phyloP scores from a whole-genome alignment of 2,113 vertebrate species.

The Pollimyrus isidori region DNA sequence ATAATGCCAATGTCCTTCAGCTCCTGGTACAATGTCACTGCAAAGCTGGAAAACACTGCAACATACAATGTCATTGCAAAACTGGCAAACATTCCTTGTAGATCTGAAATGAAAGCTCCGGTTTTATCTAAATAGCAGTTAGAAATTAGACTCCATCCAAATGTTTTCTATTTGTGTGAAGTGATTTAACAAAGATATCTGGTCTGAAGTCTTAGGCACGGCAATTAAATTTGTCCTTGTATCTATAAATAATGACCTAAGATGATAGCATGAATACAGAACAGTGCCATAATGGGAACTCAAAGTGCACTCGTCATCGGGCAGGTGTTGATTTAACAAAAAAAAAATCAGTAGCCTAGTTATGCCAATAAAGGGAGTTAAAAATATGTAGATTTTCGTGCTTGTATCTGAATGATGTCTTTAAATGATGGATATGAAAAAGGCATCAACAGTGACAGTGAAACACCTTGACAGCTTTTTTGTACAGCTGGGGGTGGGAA shows the following conservation, averaged over 20 bases:
- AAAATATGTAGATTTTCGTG: neutral
- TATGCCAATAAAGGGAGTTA: neutral
- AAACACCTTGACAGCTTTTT: neutral
- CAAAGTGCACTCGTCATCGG: neutral
- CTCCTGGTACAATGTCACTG: neutral
- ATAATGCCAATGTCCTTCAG: neutral
- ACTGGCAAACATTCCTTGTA: neutral
- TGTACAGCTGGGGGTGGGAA: neutral
- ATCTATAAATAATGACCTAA: neutral
- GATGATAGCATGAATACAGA: neutral
- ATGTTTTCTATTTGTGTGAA: neutral
- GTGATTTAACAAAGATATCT: slow-evolving; percentile 1
- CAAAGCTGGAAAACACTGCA: neutral
- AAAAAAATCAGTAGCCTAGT: neutral
- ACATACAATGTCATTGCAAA: neutral
- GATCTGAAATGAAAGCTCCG: neutral
- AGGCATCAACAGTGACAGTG: neutral
- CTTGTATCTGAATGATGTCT: neutral
- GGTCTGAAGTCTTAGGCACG: neutral
- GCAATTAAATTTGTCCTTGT: slow-evolving; percentile 2
- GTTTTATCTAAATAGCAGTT: neutral
- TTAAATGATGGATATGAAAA: neutral
- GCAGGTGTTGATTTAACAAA: neutral
- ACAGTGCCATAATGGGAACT: neutral
- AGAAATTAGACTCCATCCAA: neutral